A percentile compares a stretch with the other conserved stretches of the same genome.
phyloP scores from a whole-genome alignment of 2,113 vertebrate genomes.

The Synodontis membranacea region DNA sequence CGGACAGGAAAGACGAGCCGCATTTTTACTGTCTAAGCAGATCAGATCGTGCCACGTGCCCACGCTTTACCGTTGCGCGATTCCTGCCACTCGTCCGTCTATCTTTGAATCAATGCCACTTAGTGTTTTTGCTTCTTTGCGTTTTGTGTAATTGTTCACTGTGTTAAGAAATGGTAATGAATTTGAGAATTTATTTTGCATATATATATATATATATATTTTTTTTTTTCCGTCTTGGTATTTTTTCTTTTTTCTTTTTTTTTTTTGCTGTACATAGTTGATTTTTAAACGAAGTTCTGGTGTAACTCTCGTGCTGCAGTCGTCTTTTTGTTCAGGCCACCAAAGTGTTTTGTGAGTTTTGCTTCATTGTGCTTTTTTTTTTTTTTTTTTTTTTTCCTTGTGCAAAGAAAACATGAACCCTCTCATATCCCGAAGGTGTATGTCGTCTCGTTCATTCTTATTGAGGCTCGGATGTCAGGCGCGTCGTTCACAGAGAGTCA shows the following conservation, averaged over 20 bases:
- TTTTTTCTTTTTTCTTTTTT: constrained; percentile 31
- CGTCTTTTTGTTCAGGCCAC: constrained; percentile 26
- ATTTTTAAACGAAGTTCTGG: constrained; percentile 33
- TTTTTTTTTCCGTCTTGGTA: too few relatives aligned
- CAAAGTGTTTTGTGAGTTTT: constrained; percentile 47
- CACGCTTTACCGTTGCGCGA: not conserved
- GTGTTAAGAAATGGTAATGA: constrained; percentile 39
- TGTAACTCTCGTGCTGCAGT: constrained; percentile 27
- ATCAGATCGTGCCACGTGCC: not conserved
- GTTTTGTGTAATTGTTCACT: constrained; percentile 61
- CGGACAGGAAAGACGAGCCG: not conserved
- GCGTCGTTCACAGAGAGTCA: constrained; percentile 1
- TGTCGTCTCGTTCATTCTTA: constrained; percentile 18
- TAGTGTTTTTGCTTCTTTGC: constrained; percentile 56
- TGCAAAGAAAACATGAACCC: constrained; percentile 18
- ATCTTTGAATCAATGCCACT: constrained; percentile 26
- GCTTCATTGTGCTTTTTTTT: constrained; percentile 23
- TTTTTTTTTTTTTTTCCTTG: not conserved
- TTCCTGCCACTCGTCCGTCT: not conserved
- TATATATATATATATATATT: constrained; percentile 25
- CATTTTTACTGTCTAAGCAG: not conserved
- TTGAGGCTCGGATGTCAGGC: constrained; percentile 9
- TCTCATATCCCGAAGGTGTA: not conserved
- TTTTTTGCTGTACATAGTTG: constrained; percentile 64
- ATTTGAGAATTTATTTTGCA: constrained; percentile 33